Evolutionary conservation across 1,140 invertebrate species (phyloP).

Genomic region (Uloborus diversus): DNA sequence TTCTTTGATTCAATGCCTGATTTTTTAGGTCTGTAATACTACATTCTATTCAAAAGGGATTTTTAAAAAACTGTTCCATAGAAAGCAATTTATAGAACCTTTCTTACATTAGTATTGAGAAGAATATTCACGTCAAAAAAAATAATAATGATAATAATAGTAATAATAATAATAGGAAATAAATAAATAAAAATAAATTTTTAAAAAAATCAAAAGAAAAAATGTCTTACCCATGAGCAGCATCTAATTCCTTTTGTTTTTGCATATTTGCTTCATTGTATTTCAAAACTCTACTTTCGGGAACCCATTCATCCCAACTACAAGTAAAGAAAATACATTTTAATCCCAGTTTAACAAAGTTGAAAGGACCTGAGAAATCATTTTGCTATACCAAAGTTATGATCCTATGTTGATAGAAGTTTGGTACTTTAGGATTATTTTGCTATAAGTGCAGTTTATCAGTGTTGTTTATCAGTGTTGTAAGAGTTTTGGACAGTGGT

Average conservation of each 20-base stretch:
- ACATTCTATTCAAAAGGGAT: too few species aligned
- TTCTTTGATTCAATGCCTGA: too few species aligned
- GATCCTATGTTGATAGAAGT: background rate
- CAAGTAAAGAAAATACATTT: slow-evolving; percentile 60
- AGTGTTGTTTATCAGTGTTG: background rate
- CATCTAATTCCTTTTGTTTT: slow-evolving; percentile 86
- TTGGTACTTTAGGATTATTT: background rate
- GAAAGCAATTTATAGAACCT: too few species aligned
- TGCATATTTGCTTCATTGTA: slow-evolving; percentile 91
- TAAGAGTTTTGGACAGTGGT: background rate
- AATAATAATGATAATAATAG: background rate
- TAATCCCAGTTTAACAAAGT: background rate
- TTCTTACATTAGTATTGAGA: too few species aligned
- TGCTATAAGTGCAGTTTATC: background rate
- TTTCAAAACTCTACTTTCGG: slow-evolving; percentile 90
- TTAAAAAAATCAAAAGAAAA: background rate
- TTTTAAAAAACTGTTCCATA: too few species aligned
- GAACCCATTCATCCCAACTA: slow-evolving; percentile 99
- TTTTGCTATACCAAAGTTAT: background rate
- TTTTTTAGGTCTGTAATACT: too few species aligned
- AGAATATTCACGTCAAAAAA: background rate
- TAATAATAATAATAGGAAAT: background rate
- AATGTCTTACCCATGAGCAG: slow-evolving; percentile 25
- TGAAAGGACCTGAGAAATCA: background rate
- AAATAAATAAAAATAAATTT: background rate